Evolutionary conservation across 2,113 vertebrate species (phyloP).

Genomic region (Lontra canadensis): DNA sequence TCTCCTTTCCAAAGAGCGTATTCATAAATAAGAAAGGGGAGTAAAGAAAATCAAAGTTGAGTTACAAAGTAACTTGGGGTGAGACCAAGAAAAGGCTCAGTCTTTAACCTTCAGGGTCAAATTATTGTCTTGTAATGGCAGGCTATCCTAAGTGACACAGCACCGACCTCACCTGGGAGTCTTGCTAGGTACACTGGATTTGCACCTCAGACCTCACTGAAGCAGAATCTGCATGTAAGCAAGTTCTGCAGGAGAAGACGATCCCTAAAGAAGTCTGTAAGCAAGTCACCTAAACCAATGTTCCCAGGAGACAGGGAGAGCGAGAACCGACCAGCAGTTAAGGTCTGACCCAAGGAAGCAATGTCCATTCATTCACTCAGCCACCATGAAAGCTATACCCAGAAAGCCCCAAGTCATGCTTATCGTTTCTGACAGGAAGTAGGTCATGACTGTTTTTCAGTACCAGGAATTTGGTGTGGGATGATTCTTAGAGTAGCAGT

Average conservation of each 20-base stretch:
- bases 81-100: neutral
- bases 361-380: neutral
- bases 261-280: neutral
- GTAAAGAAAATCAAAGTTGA: neutral
- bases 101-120: neutral
- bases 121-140: neutral
- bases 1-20: neutral
- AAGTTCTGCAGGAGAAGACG: neutral
- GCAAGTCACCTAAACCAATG: fast-evolving
- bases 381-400: fast-evolving
- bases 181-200: neutral
- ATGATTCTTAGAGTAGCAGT: neutral
- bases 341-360: neutral
- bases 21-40: neutral
- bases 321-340: neutral
- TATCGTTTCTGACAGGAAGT: neutral
- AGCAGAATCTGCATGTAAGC: neutral
- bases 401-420: neutral
- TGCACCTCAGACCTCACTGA: neutral
- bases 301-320: neutral
- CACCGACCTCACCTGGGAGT: fast-evolving
- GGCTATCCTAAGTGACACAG: neutral
- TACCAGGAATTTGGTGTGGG: neutral
- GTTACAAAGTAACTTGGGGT: neutral
- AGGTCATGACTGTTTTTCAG: too few species aligned